Conservation (phyloP, 2,113 vertebrate genomes). For the Peromyscus leucopus region DNA sequence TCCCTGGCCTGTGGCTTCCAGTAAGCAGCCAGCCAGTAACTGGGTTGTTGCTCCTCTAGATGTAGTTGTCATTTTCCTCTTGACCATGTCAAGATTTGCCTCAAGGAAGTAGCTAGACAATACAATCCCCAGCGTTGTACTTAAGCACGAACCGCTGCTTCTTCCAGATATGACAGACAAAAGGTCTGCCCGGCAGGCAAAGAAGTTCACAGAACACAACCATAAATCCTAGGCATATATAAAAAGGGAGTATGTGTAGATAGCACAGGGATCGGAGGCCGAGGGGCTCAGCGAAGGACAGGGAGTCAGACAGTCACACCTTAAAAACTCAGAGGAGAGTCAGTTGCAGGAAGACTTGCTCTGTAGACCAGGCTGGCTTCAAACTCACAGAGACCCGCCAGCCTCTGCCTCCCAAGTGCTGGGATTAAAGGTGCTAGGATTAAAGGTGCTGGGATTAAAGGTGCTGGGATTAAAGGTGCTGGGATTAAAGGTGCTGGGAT, state of each 20-base stretch:
- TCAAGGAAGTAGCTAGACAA: background rate
- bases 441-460: too few relatives aligned
- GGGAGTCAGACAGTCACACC: background rate
- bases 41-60: background rate
- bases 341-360: background rate
- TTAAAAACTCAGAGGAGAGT: background rate
- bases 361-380: too few relatives aligned
- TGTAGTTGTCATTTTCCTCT: background rate
- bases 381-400: too few relatives aligned
- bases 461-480: too few relatives aligned
- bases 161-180: background rate
- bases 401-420: too few relatives aligned
- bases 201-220: background rate
- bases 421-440: too few relatives aligned
- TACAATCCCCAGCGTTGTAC: background rate
- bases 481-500: too few relatives aligned
- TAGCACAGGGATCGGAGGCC: background rate
- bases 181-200: background rate
- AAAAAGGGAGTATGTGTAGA: background rate
- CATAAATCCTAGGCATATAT: too few relatives aligned
- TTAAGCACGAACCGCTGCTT: background rate
- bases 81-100: background rate
- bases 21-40: background rate
- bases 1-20: background rate
- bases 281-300: background rate